phyloP scores from a whole-genome alignment of 2,113 vertebrate genomes.

The Cyrtonyx montezumae region DNA sequence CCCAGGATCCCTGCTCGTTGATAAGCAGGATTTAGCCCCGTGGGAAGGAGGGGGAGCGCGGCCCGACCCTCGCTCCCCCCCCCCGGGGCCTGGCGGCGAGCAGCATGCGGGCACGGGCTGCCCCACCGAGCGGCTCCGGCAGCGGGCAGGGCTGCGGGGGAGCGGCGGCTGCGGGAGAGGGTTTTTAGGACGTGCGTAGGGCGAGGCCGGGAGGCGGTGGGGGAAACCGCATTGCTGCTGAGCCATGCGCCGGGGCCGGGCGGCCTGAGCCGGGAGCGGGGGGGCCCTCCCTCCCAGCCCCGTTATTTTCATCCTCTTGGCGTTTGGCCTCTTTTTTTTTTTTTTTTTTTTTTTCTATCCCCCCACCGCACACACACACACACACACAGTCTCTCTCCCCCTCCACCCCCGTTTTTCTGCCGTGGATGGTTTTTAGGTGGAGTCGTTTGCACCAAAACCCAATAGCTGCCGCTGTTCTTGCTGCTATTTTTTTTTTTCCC shows the following conservation, averaged over 20 bases:
- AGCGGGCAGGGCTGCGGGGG: too few relatives aligned
- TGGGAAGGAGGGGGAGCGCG: neutral
- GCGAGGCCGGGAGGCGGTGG: too few relatives aligned
- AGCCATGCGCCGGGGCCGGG: too few relatives aligned
- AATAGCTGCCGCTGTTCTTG: conserved; percentile 48
- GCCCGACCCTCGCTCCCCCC: neutral
- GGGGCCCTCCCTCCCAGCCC: neutral
- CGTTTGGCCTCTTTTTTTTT: too few relatives aligned
- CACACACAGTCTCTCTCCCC: neutral
- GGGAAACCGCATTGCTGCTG: too few relatives aligned
- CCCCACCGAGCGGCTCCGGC: neutral
- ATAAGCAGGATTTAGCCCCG: conserved; percentile 75
- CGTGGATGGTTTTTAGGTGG: conserved; percentile 62
- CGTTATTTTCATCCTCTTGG: too few relatives aligned
- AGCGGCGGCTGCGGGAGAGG: too few relatives aligned
- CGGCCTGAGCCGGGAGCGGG: too few relatives aligned
- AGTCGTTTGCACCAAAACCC: conserved; percentile 66
- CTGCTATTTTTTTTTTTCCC: neutral
- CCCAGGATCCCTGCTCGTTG: conserved; percentile 60
- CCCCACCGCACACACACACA: neutral
- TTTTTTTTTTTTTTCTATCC: neutral
- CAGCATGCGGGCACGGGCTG: neutral
- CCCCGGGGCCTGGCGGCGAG: neutral
- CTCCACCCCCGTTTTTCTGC: conserved; percentile 40
- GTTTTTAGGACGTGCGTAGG: too few relatives aligned